Conservation (phyloP, 2,797 vertebrate species). For the Coracias cyanogaster region DNA sequence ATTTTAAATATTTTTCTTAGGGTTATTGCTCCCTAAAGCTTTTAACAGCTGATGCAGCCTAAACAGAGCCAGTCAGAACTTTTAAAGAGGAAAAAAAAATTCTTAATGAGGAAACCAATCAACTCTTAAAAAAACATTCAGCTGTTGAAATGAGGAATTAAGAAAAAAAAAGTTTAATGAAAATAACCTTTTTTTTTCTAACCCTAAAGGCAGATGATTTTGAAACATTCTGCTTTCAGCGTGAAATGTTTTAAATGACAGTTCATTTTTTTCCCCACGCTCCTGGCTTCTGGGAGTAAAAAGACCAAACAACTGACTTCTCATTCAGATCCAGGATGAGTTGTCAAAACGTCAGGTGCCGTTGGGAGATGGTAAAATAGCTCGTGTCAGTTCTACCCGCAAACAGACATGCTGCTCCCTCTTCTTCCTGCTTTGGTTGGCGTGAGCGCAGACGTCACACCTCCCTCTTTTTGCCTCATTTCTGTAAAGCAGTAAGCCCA, state of each 20-base stretch:
- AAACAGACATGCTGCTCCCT: not conserved
- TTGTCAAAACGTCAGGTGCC: not conserved
- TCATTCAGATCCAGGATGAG: not conserved
- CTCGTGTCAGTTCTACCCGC: not conserved
- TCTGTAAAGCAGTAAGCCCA: constrained; percentile 1
- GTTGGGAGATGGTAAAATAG: not conserved
- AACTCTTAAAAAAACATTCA: not conserved
- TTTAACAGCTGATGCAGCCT: not conserved
- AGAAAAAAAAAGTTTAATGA: not conserved
- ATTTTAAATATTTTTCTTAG: not conserved
- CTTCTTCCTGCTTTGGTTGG: not conserved
- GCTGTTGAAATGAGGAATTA: not conserved
- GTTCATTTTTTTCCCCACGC: not conserved
- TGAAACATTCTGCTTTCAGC: not conserved
- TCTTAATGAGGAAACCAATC: not conserved
- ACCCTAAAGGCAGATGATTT: not conserved
- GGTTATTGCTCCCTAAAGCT: not conserved
- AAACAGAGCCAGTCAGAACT: not conserved
- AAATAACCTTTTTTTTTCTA: not conserved
- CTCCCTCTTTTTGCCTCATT: not conserved
- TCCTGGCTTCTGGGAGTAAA: not conserved
- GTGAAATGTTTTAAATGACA: not conserved
- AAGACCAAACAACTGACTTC: not conserved
- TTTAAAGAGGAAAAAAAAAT: not conserved
- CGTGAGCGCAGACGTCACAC: not conserved